Evolutionary conservation across 2,113 vertebrate species (phyloP).

Genomic region (Anarhynchus alexandrinus): DNA sequence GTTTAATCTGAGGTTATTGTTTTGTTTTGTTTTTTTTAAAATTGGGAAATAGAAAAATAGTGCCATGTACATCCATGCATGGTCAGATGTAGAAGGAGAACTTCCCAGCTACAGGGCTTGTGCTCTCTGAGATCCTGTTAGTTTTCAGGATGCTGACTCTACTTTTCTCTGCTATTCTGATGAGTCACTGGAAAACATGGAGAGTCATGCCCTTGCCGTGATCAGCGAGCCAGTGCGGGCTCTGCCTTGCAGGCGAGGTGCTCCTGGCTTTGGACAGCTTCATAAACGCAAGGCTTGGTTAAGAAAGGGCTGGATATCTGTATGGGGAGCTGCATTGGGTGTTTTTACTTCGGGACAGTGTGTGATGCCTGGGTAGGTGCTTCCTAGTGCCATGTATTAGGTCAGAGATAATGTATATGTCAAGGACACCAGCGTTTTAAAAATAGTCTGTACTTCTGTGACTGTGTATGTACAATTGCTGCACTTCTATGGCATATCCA

Average conservation of each 20-base stretch:
- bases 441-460: background rate
- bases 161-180: background rate
- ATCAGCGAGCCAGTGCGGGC: too few species aligned
- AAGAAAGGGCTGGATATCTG: background rate
- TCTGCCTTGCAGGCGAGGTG: background rate
- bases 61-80: rapidly evolving
- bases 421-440: background rate
- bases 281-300: background rate
- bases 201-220: background rate
- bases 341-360: background rate
- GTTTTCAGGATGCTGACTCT: background rate
- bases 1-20: background rate
- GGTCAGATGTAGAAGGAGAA: background rate
- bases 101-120: rapidly evolving
- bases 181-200: background rate
- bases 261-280: background rate
- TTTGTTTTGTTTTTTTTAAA: background rate
- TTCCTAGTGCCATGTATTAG: background rate
- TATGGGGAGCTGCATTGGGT: rapidly evolving
- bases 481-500: rapidly evolving
- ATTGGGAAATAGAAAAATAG: background rate
- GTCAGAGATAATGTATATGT: background rate
- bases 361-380: background rate
- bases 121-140: too few species aligned
- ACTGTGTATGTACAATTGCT: background rate